These are phyloP conservation scores for Portunus trituberculatus DNA, from an alignment of 1,140 invertebrate genomes.

Conservation along the genomic window DNA sequence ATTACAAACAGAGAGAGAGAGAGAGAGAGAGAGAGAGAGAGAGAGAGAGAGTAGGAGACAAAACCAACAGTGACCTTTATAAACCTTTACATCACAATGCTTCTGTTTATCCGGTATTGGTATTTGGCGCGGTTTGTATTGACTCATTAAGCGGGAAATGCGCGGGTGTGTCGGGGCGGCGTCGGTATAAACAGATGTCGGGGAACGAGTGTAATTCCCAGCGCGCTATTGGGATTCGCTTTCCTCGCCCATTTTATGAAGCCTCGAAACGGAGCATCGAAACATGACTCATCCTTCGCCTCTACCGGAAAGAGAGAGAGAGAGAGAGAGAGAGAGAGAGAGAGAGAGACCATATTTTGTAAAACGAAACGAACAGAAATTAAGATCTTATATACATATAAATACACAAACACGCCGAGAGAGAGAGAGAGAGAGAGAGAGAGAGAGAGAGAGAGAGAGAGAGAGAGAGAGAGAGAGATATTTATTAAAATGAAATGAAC, in stretches of 20 bases:
- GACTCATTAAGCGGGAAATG: background rate
- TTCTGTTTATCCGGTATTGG: background rate
- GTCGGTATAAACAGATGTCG: background rate
- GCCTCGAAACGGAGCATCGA: too few species aligned
- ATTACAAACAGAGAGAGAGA: background rate
- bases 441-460: background rate
- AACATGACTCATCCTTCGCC: too few species aligned
- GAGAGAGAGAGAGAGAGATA: too few species aligned
- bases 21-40: too few species aligned
- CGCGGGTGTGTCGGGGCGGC: background rate
- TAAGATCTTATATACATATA: too few species aligned
- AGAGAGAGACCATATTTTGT: too few species aligned
- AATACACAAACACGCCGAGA: background rate
- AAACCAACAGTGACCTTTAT: background rate
- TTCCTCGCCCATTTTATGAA: background rate
- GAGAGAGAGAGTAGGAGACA: background rate
- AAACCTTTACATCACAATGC: background rate
- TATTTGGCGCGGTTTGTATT: background rate
- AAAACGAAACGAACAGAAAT: too few species aligned
- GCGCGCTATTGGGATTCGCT: background rate
- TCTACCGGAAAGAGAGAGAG: too few species aligned
- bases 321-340: too few species aligned
- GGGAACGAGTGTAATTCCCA: background rate
- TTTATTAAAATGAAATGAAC: background rate
- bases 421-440: constrained; percentile 24